phyloP scores from a whole-genome alignment of 2,113 vertebrate genomes.

The Hyperoodon ampullatus region DNA sequence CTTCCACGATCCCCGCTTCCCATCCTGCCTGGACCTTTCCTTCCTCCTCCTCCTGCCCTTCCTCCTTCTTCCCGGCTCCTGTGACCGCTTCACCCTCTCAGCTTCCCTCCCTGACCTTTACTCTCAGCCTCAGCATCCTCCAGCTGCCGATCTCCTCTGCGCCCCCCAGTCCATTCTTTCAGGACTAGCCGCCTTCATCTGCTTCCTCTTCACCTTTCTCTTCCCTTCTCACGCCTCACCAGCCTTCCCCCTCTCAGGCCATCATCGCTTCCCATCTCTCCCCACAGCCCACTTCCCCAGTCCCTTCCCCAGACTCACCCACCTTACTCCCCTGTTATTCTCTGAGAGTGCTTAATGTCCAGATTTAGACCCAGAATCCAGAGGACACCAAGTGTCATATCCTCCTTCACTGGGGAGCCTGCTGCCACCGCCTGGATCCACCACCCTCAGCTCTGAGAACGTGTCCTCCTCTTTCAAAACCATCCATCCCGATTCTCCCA shows the following conservation, averaged over 20 bases:
- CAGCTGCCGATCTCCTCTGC: background rate
- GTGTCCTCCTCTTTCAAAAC: background rate
- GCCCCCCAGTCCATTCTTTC: background rate
- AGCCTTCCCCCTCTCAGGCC: background rate
- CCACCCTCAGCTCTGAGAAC: background rate
- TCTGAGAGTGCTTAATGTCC: background rate
- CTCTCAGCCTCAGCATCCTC: background rate
- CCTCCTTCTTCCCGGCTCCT: background rate
- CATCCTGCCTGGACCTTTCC: background rate
- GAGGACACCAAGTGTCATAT: background rate
- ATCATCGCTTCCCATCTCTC: background rate
- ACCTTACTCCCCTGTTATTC: background rate
- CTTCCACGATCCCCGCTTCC: background rate
- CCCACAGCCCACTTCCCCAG: background rate
- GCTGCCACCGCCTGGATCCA: background rate
- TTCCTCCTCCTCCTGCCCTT: background rate
- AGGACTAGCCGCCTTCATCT: background rate
- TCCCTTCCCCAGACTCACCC: background rate
- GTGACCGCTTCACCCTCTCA: background rate
- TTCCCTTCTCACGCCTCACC: background rate
- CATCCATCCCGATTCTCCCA: background rate
- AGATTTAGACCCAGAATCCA: background rate
- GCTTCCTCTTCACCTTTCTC: background rate
- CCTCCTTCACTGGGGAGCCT: background rate
- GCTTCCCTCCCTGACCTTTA: background rate